Base-by-base conservation (phyloP, 2,113 vertebrate genomes). In the Tinamus guttatus region DNA sequence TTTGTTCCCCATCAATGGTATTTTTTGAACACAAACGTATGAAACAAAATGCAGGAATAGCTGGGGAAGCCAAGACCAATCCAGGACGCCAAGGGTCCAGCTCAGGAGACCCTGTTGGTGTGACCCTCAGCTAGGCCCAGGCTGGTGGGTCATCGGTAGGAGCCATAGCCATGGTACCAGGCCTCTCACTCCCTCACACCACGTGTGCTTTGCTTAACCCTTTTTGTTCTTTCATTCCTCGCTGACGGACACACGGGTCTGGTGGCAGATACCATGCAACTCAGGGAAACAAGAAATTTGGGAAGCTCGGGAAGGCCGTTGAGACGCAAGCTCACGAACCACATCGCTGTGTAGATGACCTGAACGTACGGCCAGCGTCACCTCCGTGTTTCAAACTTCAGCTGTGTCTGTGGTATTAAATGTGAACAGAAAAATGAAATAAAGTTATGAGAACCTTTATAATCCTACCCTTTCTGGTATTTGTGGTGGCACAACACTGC, bases 221-320 rank as follows among this genome's bases (percentile, higher is more conserved):
- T 1, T 6, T 34, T 70, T 19, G 68, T n/a, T 28, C 88, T 90
- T 75, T 73, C 38, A 1, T 81, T 45, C 19, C 0, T 24, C 18
- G 58, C 51, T 7, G 13, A 7, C 60, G 8, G 73, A 20, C 80
- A 28, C 27, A 59, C 62, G 59, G 85, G 27, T 63, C 80, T 34
- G 70, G 43, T 60, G 88, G 92, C 80, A 91, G 28, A 47, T 34
- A 87, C 81, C 63, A 3, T 2, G 76, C 80, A 95, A 93, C 93
- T 97, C 96, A 96, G 94, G 94, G 94, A 96, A 94, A 92, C 58
- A 63, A 94, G 93, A 77, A 64, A 81, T 64, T 22, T 16, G 88
- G 80, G 85, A 81, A 43, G 25, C 68, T 65, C 3, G 40, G 16
- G 9, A 38, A 65, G 71, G 63, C 14, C 24, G 56, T 41, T 59